Evolutionary conservation across 2,797 vertebrate genomes (phyloP).

Genomic region (Selene dorsalis): DNA sequence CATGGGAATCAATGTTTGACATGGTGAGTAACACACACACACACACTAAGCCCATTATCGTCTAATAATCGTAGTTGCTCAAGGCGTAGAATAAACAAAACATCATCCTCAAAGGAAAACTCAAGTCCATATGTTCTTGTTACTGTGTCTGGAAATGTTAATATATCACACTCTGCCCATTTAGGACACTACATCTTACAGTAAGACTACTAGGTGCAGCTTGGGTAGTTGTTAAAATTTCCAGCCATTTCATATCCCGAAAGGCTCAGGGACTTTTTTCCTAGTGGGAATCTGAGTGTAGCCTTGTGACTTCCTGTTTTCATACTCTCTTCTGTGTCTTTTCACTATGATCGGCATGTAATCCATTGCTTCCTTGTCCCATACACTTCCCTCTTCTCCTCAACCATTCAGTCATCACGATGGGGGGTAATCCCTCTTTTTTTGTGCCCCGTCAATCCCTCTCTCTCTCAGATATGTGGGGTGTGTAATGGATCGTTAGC

Average conservation of each 20-base stretch:
- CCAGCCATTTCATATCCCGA: conserved; percentile 25
- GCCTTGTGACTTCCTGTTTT: conserved; percentile 33
- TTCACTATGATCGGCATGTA: conserved; percentile 55
- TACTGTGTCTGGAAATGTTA: conserved; percentile 1
- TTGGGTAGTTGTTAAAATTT: conserved; percentile 6
- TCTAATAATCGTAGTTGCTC: neutral
- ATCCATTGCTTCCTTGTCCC: conserved; percentile 53
- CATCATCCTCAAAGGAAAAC: neutral
- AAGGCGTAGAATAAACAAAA: conserved; percentile 4
- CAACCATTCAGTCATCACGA: conserved; percentile 44
- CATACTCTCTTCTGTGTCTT: conserved; percentile 31
- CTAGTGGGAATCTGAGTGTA: conserved; percentile 20
- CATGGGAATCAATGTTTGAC: conserved; percentile 22
- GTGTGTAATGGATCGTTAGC: conserved; percentile 79
- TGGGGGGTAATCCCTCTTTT: conserved; percentile 66
- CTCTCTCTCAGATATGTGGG: conserved; percentile 58
- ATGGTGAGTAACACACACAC: conserved; percentile 55
- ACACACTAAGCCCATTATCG: conserved; percentile 16
- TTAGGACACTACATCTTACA: neutral
- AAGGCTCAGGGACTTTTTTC: neutral
- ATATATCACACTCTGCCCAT: neutral
- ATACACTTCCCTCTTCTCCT: conserved; percentile 21
- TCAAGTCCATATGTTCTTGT: neutral
- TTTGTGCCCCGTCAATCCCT: conserved; percentile 65
- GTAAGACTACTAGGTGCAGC: conserved; percentile 4